Evolutionary conservation across 2,888 invertebrate genomes (phyloP), one percentile per base, ranked within the genome.

Genomic region (Plagodis dolabraria): DNA sequence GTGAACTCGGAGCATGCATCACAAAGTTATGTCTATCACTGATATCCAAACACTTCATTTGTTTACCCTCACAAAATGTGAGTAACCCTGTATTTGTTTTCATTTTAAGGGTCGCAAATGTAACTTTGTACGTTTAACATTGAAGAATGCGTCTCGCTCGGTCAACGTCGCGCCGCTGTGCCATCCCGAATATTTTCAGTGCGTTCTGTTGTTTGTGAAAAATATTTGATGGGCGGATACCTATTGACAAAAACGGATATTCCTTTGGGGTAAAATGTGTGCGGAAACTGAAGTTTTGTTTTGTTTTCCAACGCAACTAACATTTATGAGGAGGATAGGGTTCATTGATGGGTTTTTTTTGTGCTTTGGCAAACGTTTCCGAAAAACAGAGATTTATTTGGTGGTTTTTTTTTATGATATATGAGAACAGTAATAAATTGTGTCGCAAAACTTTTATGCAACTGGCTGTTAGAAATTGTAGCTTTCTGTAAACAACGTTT

Each of bases 101-200:
- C n/a, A 45, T 48, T 62, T 66, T 61, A 33, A 36, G 53, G 55
- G 56, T 51, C 33, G 75, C 67, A 75, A 71, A 75, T 33, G 60
- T 74, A 79, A 72, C 56, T 69, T 80, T 70, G 74, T 53, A 51
- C 34, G 33, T 67, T 70, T 71, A 74, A 75, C 71, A 68, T 70
- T 75, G 71, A 78, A 72, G 71, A 74, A 80, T 76, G 70, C 60
- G 61, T 68, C 57, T 63, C 69, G 68, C 58, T 75, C 69, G 70
- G 70, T 77, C 79, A 78, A 70, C 72, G 77, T 75, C 68, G 66
- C 48, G 58, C 36, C 40, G 40, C 10, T 10, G 40, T 40, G 8
- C 65, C 65, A 54, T 63, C 64, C 64, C 53, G 65, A 71, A 76
- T 70, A 72, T 75, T 75, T 72, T 66, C 59, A 64, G 60, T 69